A percentile compares a stretch with the other conserved stretches of the same genome.
phyloP scores from a whole-genome alignment of 2,797 vertebrate species.

The Champsocephalus gunnari region DNA sequence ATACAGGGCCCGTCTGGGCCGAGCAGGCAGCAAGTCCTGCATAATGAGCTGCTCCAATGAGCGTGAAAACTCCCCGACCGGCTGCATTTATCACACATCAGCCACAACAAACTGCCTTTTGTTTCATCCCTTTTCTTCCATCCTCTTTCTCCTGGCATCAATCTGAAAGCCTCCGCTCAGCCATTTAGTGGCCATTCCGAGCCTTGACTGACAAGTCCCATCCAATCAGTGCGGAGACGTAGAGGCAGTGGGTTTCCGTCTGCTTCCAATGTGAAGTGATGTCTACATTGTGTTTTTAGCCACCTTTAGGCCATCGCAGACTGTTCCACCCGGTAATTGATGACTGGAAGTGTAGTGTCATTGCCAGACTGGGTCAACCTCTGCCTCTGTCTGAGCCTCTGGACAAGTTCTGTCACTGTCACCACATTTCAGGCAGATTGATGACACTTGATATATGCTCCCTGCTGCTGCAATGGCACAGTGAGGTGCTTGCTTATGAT shows the following conservation, averaged over 20 bases:
- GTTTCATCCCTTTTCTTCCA: constrained; percentile 57
- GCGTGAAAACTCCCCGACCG: constrained; percentile 80
- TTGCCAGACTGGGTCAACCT: constrained; percentile 47
- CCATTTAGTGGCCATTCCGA: constrained; percentile 50
- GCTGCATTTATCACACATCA: constrained; percentile 81
- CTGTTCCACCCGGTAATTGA: constrained; percentile 30
- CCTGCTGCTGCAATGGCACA: constrained; percentile 48
- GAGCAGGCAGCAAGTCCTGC: constrained; percentile 71
- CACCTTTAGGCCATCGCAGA: constrained; percentile 44
- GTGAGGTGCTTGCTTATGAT: constrained; percentile 59
- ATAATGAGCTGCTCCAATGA: constrained; percentile 84
- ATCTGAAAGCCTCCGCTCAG: constrained; percentile 34
- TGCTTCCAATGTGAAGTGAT: constrained; percentile 18
- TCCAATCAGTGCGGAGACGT: constrained; percentile 37
- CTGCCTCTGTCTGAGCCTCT: constrained; percentile 37
- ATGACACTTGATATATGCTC: constrained; percentile 52
- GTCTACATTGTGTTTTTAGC: constrained; percentile 29
- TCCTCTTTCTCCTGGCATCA: constrained; percentile 36
- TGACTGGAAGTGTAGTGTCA: constrained; percentile 35
- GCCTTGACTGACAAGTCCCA: constrained; percentile 48
- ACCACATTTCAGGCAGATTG: constrained; percentile 49
- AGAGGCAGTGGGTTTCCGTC: constrained; percentile 10
- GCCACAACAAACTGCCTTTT: constrained; percentile 75
- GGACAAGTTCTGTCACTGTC: constrained; percentile 52
- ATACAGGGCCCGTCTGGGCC: constrained; percentile 60